Percentiles rank a stretch among this genome's conserved stretches.
These are phyloP conservation scores for Amaurobius ferox DNA, from an alignment of 2,888 invertebrate species.

Conservation along the genomic window DNA sequence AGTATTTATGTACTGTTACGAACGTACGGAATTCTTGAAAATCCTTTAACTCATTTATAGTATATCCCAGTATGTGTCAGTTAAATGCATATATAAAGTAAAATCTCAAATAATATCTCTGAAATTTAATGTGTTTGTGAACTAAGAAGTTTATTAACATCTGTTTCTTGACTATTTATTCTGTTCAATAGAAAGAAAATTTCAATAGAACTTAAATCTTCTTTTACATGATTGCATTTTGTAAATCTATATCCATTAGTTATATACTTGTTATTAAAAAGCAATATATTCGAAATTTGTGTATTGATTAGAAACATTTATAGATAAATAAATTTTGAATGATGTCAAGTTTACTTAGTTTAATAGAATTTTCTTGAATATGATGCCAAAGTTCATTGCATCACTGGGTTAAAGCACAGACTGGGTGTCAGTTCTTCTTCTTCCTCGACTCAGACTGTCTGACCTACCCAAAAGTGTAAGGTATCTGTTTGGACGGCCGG, in stretches of 20 bases:
- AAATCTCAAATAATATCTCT: constrained; percentile 19
- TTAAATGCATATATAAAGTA: constrained; percentile 36
- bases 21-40: constrained; percentile 52
- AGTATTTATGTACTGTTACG: constrained; percentile 71
- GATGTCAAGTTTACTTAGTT: constrained; percentile 5
- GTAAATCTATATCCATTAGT: constrained; percentile 50
- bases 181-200: constrained; percentile 30
- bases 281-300: constrained; percentile 67
- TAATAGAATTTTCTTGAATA: too few relatives aligned
- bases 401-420: too few relatives aligned
- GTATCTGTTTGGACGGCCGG: too few relatives aligned
- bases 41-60: constrained; percentile 37
- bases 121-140: constrained; percentile 31
- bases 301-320: constrained; percentile 60
- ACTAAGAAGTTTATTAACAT: constrained; percentile 37
- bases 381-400: too few relatives aligned
- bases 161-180: constrained; percentile 26
- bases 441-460: too few relatives aligned
- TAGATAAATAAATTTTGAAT: constrained; percentile 69
- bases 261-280: constrained; percentile 58
- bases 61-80: constrained; percentile 41
- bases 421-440: too few relatives aligned
- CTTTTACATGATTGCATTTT: constrained; percentile 39
- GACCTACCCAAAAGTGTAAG: too few relatives aligned
- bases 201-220: constrained; percentile 50